Evolutionary conservation across 2,797 vertebrate species (phyloP), one percentile per base, ranked within the genome.

Genomic region (Brachyalestes nurse): DNA sequence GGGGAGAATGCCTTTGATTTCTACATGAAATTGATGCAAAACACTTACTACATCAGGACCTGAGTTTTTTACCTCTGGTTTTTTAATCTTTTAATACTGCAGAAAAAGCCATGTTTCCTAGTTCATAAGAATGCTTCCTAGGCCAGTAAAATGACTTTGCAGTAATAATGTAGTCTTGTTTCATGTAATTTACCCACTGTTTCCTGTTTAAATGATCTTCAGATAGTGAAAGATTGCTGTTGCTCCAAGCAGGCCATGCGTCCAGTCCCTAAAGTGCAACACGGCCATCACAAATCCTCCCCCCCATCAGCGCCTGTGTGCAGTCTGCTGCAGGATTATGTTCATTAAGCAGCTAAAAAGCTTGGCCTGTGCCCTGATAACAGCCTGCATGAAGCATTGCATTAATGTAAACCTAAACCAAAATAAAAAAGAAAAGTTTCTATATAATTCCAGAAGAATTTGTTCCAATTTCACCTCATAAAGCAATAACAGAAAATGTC

Each of bases 331-430:
- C 45, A 60, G 71, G 65, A 83, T 79, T 83, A 79, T 83, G 73
- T 77, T 82, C 75, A 83, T 83, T 69, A 81, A 81, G 75, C 75
- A 40, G 75, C 78, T 77, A 71, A 82, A 67, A 57, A 80, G 78
- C 82, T 80, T 83, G 70, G 51, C 66, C 40, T 25, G n/a, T 74
- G 74, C 51, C 49, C 25, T 23, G 42, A 23, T 23, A 49, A 67
- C 21, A 57, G 16, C 61, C 4, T 67, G 23, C 38, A 57, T 73
- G 21, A 13, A 70, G 6, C 47, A 47, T 6, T 70, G 47, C 42
- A 51, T 21, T 38, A 70, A 49, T 47, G n/a, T 25, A 70, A 25
- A 28, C 23, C 66, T 45, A 14, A 79, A 58, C 76, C 69, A 23
- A 58, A 40, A 42, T 5, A 34, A 14, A 28, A 55, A 10, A 9